Conservation (phyloP, 1,140 invertebrate species). For the Eupristina koningsbergeri region DNA sequence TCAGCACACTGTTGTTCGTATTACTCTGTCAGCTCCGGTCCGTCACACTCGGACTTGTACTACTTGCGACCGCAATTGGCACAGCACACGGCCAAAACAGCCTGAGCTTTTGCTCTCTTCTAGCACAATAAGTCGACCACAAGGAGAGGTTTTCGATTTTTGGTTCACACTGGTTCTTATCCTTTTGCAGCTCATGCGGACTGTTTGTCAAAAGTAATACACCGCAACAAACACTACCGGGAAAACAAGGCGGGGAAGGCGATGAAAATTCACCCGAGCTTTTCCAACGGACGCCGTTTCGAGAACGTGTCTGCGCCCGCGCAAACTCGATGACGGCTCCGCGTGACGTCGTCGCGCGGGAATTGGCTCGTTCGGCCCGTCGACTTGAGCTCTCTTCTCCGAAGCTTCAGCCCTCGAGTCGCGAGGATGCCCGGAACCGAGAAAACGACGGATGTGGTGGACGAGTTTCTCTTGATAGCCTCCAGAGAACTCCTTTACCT, state of each 20-base stretch:
- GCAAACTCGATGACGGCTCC: not conserved
- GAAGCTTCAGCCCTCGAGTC: not conserved
- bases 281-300: not conserved
- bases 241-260: not conserved
- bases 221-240: not conserved
- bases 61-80: conserved; percentile 23
- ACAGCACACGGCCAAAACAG: not conserved
- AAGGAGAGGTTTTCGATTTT: not conserved
- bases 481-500: not conserved
- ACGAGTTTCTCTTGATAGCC: not conserved
- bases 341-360: too few relatives aligned
- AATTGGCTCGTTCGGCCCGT: not conserved
- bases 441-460: too few relatives aligned
- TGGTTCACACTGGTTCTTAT: not conserved
- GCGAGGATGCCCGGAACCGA: not conserved
- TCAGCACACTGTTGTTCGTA: not conserved
- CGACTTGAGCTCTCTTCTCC: not conserved
- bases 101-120: conserved; percentile 17
- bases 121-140: not conserved
- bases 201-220: not conserved
- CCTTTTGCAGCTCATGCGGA: not conserved
- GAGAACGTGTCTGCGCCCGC: conserved; percentile 4
- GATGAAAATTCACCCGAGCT: conserved; percentile 6
- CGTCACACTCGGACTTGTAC: conserved; percentile 44
- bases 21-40: conserved; percentile 15